These are phyloP conservation scores for Hemaris fuciformis DNA, from an alignment of 2,888 invertebrate genomes.

Conservation along the genomic window DNA sequence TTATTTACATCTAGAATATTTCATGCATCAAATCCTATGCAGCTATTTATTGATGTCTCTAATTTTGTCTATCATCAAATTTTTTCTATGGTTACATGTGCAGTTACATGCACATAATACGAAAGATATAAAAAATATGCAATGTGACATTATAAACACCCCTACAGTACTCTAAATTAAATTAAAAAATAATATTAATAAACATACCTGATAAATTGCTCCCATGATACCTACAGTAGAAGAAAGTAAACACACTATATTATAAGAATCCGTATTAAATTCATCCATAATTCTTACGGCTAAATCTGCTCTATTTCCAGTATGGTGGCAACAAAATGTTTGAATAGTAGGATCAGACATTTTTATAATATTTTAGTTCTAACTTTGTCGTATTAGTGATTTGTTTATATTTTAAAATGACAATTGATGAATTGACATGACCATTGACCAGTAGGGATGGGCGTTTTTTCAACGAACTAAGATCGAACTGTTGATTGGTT, in stretches of 20 bases:
- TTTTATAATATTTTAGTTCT: neutral
- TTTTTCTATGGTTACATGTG: too few species aligned
- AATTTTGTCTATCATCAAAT: too few species aligned
- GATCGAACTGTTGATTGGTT: too few species aligned
- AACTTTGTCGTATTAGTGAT: neutral
- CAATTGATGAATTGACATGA: neutral
- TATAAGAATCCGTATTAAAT: slow-evolving; percentile 88
- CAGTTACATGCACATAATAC: too few species aligned
- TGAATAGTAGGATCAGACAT: slow-evolving; percentile 92
- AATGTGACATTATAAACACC: too few species aligned
- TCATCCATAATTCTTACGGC: slow-evolving; percentile 85
- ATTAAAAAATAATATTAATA: neutral
- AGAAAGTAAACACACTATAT: slow-evolving; percentile 87
- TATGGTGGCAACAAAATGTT: slow-evolving; percentile 89
- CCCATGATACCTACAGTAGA: slow-evolving; percentile 88
- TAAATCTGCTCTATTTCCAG: slow-evolving; percentile 83
- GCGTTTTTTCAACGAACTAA: too few species aligned
- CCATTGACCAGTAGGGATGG: too few species aligned
- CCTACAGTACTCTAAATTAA: too few species aligned
- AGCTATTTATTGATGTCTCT: too few species aligned
- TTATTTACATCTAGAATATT: too few species aligned
- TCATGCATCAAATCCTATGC: too few species aligned
- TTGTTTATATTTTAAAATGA: neutral
- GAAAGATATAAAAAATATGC: too few species aligned
- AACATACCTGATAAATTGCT: slow-evolving; percentile 87